Conservation (phyloP, 2,113 vertebrate genomes). For the Micronisus gabar region DNA sequence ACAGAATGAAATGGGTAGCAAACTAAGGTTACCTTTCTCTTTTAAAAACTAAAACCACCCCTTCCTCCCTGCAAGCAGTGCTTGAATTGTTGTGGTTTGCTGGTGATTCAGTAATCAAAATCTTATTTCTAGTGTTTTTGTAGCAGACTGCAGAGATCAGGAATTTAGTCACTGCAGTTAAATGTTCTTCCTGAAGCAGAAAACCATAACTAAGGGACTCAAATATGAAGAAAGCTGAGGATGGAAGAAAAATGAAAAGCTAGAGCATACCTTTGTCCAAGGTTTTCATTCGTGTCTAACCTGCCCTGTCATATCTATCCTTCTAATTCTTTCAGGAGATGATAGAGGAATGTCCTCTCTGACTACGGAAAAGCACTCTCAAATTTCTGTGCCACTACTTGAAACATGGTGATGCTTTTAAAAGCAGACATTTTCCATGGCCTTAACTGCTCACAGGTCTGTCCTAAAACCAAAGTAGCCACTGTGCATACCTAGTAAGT, state of each 20-base stretch:
- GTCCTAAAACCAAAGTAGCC: conserved; percentile 1
- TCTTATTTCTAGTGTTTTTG: conserved; percentile 5
- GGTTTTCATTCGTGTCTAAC: conserved; percentile 33
- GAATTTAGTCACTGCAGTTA: conserved; percentile 6
- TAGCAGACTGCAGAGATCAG: neutral
- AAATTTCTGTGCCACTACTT: neutral
- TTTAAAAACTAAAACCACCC: neutral
- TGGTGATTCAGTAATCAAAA: conserved; percentile 4
- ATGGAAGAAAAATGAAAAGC: conserved; percentile 22
- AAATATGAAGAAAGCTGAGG: conserved; percentile 1
- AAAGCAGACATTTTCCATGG: conserved; percentile 18
- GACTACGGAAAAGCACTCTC: conserved; percentile 12
- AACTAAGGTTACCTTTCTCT: neutral
- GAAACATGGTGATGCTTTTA: conserved; percentile 35
- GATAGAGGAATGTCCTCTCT: conserved; percentile 14
- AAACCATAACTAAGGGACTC: neutral
- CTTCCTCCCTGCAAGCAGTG: neutral
- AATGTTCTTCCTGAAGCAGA: neutral
- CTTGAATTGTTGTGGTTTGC: conserved; percentile 8
- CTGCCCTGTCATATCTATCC: conserved; percentile 2
- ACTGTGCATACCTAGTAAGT: conserved; percentile 24
- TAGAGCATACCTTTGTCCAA: neutral
- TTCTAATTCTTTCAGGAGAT: conserved; percentile 29
- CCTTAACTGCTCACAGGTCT: conserved; percentile 15
- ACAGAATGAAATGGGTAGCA: neutral